Percentiles rank a stretch among this genome's conserved stretches.
Conservation (phyloP, 2,797 vertebrate genomes). For the Peromyscus nudipes region DNA sequence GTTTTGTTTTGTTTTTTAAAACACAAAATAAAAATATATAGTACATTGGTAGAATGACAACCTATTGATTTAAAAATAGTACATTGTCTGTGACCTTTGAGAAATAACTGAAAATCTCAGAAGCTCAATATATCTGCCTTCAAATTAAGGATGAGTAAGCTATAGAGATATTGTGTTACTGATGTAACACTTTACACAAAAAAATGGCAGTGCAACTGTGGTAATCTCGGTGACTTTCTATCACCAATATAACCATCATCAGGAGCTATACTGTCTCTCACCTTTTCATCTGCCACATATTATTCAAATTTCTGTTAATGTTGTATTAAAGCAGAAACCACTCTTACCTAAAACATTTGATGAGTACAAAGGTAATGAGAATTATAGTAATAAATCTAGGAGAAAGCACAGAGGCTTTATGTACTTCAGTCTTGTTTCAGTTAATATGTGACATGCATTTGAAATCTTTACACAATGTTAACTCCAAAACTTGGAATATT, state of each 20-base stretch:
- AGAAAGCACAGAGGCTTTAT: not conserved
- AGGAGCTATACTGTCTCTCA: not conserved
- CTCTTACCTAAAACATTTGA: not conserved
- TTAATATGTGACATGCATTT: not conserved
- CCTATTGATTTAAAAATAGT: not conserved
- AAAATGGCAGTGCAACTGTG: not conserved
- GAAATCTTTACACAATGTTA: conserved; percentile 44
- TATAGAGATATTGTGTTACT: not conserved
- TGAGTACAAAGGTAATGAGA: not conserved
- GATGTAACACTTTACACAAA: not conserved
- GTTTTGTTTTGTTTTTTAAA: not conserved
- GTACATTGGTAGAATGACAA: not conserved
- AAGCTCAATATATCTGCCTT: not conserved
- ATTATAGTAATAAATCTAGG: not conserved
- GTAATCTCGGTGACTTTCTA: not conserved
- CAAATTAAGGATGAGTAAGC: not conserved
- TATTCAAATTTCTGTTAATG: not conserved
- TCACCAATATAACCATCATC: not conserved
- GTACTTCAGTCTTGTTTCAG: not conserved
- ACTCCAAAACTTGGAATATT: conserved; percentile 39
- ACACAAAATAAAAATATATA: not conserved
- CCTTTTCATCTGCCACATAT: not conserved
- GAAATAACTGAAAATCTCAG: conserved; percentile 27
- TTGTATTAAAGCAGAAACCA: not conserved
- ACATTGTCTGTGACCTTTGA: conserved; percentile 13